phyloP scores from a whole-genome alignment of 1,140 invertebrate species.

The Yoshiicerus persimilis region DNA sequence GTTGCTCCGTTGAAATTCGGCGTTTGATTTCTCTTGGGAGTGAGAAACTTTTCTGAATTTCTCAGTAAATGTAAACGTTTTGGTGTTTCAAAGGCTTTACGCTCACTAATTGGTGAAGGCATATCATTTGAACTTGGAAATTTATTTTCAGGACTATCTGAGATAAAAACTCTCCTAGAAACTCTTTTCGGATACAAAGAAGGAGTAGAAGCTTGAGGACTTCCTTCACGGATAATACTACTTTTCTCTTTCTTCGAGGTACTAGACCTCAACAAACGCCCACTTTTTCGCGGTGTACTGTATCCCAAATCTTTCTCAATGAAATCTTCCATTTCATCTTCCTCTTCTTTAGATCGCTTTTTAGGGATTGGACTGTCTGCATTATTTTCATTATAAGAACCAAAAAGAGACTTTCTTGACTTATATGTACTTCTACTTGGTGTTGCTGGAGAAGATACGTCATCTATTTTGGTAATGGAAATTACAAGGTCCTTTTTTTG shows the following conservation, averaged over 20 bases:
- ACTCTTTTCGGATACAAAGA: not conserved
- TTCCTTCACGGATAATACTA: not conserved
- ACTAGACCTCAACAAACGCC: not conserved
- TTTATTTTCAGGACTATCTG: not conserved
- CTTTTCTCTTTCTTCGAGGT: not conserved
- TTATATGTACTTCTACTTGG: not conserved
- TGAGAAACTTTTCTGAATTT: not conserved
- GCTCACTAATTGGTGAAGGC: not conserved
- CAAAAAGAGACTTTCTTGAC: not conserved
- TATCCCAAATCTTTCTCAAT: not conserved
- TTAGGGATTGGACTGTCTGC: not conserved
- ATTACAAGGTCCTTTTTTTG: too few relatives aligned
- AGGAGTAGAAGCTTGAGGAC: not conserved
- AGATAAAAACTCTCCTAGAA: not conserved
- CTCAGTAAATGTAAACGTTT: not conserved
- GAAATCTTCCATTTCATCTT: not conserved
- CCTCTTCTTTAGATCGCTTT: not conserved
- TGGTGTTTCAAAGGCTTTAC: not conserved
- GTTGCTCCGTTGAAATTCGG: not conserved
- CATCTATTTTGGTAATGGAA: not conserved
- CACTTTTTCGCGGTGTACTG: not conserved
- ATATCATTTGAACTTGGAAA: not conserved
- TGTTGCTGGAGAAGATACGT: not conserved
- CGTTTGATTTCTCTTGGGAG: not conserved
- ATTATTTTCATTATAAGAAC: not conserved